These are phyloP conservation scores for Pristiophorus japonicus DNA, from an alignment of 2,113 vertebrate genomes.

Conservation along the genomic window DNA sequence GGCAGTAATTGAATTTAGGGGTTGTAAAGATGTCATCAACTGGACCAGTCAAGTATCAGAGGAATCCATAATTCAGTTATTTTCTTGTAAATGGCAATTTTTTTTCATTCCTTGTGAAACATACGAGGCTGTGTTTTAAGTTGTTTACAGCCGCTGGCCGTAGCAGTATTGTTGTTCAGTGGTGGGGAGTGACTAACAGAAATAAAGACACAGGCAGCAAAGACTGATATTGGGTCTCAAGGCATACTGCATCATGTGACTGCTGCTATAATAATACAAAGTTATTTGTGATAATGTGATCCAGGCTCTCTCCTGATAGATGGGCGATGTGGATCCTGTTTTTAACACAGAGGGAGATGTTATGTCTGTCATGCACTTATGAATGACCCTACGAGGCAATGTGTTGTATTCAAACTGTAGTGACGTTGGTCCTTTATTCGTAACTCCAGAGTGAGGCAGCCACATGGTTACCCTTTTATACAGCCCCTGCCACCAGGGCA, in stretches of 20 bases:
- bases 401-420: too few species aligned
- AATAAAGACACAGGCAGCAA: not conserved
- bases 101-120: not conserved
- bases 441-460: too few species aligned
- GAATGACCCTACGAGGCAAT: too few species aligned
- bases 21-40: not conserved
- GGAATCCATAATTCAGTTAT: not conserved
- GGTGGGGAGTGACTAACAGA: not conserved
- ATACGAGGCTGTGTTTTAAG: not conserved
- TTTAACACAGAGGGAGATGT: not conserved
- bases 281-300: not conserved
- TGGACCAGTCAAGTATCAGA: not conserved
- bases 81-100: not conserved
- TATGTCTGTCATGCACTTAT: too few species aligned
- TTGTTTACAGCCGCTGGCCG: too few species aligned
- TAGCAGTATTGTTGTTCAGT: not conserved
- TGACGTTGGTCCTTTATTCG: too few species aligned
- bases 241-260: not conserved
- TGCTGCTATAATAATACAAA: not conserved
- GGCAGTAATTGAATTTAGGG: not conserved
- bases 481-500: too few species aligned
- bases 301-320: not conserved
- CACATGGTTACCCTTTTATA: too few species aligned
- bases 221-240: not conserved
- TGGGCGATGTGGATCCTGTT: not conserved